Conservation (phyloP, 1,140 invertebrate species). For the Proctacanthus coquilletti region DNA sequence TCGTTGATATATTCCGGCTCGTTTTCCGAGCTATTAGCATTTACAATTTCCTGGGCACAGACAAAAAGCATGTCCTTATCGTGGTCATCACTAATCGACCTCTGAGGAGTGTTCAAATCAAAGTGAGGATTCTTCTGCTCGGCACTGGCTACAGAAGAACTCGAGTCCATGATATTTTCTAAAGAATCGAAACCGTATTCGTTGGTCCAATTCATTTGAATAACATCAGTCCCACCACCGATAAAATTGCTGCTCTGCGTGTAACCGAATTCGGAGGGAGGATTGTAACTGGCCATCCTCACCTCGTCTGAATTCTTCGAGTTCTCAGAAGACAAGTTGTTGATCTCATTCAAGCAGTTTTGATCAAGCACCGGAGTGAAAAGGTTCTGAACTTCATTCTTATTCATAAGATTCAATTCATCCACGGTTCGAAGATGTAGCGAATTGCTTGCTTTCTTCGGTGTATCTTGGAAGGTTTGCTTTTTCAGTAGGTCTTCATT, state of each 20-base stretch:
- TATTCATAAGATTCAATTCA: conserved; percentile 27
- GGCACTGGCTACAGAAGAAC: not conserved
- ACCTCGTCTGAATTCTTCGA: conserved; percentile 3
- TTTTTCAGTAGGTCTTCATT: conserved; percentile 25
- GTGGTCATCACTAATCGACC: conserved; percentile 1
- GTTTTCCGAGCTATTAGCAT: not conserved
- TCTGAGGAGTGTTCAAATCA: conserved; percentile 10
- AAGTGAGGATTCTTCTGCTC: not conserved
- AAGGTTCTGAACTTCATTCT: conserved; percentile 23
- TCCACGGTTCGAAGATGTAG: conserved; percentile 27
- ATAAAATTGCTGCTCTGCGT: not conserved
- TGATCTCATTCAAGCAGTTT: conserved; percentile 61
- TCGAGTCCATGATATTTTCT: conserved; percentile 2
- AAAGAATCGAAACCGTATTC: not conserved
- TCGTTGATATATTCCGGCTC: not conserved
- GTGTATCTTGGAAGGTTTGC: conserved; percentile 13
- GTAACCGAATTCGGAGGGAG: not conserved
- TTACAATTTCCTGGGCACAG: conserved; percentile 3
- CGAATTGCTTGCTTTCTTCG: conserved; percentile 11
- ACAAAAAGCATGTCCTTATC: conserved; percentile 4
- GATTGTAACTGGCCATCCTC: not conserved
- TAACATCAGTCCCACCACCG: not conserved
- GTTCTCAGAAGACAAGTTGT: conserved; percentile 46
- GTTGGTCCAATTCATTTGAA: not conserved
- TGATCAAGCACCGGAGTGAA: conserved; percentile 57